These are phyloP conservation scores for Eulimnadia texana DNA, from an alignment of 1,140 invertebrate genomes.

Conservation along the genomic window DNA sequence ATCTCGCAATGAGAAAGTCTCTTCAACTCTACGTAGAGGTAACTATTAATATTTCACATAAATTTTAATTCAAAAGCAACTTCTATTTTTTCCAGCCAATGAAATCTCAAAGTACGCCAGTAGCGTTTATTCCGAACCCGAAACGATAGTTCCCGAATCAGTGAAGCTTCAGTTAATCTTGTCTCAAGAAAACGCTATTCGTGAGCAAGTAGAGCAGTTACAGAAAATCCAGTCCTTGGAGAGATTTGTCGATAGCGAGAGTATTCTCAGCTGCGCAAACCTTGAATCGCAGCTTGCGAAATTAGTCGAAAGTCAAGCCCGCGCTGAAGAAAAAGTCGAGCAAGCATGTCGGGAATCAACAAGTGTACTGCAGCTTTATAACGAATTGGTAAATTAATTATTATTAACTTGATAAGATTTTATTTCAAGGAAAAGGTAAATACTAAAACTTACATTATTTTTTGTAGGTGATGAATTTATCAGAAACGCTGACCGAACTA, in stretches of 20 bases:
- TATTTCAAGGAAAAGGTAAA: background rate
- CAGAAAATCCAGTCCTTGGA: background rate
- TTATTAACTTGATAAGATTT: background rate
- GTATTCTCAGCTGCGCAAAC: background rate
- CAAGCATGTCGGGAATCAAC: background rate
- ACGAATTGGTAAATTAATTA: background rate
- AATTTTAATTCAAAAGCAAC: background rate
- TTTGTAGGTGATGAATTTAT: no score
- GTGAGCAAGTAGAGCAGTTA: background rate
- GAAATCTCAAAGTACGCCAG: background rate
- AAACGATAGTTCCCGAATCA: background rate
- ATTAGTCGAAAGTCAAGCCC: background rate
- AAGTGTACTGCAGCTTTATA: constrained; percentile 1
- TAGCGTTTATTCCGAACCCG: background rate
- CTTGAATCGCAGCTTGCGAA: background rate
- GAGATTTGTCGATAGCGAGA: background rate
- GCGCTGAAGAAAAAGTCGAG: background rate
- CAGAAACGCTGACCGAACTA: no score
- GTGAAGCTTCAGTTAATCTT: constrained; percentile 2
- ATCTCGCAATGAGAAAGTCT: constrained; percentile 5
- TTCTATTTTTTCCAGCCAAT: background rate
- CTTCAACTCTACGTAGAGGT: constrained; percentile 3
- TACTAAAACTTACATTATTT: no score
- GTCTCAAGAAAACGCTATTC: background rate
- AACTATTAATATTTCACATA: background rate